Base-by-base conservation (phyloP, 2,888 invertebrate species). In the Chrysomela aeneicollis region DNA sequence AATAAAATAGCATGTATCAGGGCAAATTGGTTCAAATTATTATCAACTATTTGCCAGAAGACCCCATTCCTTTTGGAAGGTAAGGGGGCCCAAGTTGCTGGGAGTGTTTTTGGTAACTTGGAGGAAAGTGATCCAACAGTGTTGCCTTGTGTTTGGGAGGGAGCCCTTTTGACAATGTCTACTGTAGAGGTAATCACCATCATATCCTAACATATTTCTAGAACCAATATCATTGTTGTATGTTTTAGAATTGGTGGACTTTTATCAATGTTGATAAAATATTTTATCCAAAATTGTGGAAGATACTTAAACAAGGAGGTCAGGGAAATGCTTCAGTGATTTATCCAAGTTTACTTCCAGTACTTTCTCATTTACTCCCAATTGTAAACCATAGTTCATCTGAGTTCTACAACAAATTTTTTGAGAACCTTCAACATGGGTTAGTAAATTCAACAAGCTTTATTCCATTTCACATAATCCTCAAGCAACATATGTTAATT, bases 301-400 rank as follows among this genome's bases (percentile, higher is more conserved):
- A 84, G 53, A 82, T 91, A 46, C 78, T 93, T 47, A 86, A 86
- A 68, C 87, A 87, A 75, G 93, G 91, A 55, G 94, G 92, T 0
- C 88, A 91, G 83, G 92, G 92, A 22, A 92, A 90, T 81, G 93
- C 94, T 8, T 83, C 85, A 58, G 85, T 88, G 6, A 86, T 95
- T 72, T 90, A 89, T 65, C 91, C 91, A 18, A 89, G 91, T 80
- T 81, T 96, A 61, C 82, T 94, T 61, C 93, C 94, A 9, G 85
- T 96, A 66, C 78, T 96, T 53, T 91, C 92, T 2, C 86, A 88
- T 73, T 83, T 93, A 72, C 90, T 91, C 5, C 81, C 82, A 17
- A 83, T 86, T 21, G 73, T 85, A 59, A 80, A 68, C 83, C 86
- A 47, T 71, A 69, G 70, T 57, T 51, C 57, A 84, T 61, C 79